Base-by-base conservation (phyloP, 2,113 vertebrate species). In the Oxygymnocypris stewartii region DNA sequence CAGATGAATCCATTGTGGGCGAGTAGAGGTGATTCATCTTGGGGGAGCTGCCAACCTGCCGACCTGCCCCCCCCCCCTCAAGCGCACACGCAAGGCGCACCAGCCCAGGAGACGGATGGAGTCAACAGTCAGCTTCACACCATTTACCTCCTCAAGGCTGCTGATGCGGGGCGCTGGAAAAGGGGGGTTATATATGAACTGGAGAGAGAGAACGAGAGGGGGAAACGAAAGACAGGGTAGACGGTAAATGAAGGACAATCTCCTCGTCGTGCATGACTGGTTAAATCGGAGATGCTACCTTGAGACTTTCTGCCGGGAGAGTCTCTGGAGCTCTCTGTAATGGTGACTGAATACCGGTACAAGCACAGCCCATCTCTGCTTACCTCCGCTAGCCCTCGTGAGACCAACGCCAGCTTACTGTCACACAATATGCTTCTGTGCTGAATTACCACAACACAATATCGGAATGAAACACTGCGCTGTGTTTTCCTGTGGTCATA, bases 101-200 rank as follows among this genome's bases (percentile, higher is more conserved):
- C 6, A 49, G 89, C 90, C 90, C 90, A 89, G 88, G 92, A 93
- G 93, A 93, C 91, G 92, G 93, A 94, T 93, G 91, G 93, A 93
- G 91, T 51, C 91, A 90, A 91, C 91, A 90, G 90, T 93, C 91
- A 94, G 92, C 91, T 92, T 92, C 93, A 94, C 93, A 92, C 92
- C 93, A 93, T 93, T 94, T 93, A 95, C 91, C 91, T 94, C 91
- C 88, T 92, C 91, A 93, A 93, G 93, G 90, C 92, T 92, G 89
- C 88, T 90, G 85, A 86, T 90, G 88, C 89, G 77, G 85, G 79
- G 57, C 28, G 79, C 67, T 75, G 16, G 67, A 84, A 65, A 59
- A 83, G 54, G 86, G 18, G 47, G 12, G 40, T 88, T 47, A 85
- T 57, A 57, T 31, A 79, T 75, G 51, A 77, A 51, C 40, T 6